Evolutionary conservation across 2,888 invertebrate species (phyloP).

Genomic region (Drosophila phalerata): DNA sequence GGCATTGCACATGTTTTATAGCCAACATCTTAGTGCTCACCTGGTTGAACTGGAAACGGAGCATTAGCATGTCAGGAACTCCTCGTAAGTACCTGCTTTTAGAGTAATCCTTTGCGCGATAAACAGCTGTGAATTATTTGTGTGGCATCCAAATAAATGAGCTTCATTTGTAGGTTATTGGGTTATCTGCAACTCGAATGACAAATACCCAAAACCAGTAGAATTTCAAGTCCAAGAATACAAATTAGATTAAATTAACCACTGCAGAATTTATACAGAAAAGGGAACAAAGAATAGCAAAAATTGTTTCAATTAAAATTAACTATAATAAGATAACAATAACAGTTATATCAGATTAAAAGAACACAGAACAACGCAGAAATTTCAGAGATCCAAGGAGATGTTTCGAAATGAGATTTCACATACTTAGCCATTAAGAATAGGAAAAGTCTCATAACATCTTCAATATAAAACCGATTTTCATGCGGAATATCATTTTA

Average conservation of each 20-base stretch:
- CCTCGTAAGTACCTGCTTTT: slow-evolving; percentile 1
- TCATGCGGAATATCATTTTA: background rate
- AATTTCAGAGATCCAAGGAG: too few relatives aligned
- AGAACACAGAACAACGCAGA: too few relatives aligned
- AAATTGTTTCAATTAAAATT: too few relatives aligned
- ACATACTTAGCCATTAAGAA: background rate
- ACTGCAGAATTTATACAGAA: background rate
- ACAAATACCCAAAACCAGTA: background rate
- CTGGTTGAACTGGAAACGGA: slow-evolving; percentile 25
- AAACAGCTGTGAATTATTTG: slow-evolving; percentile 49
- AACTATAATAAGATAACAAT: too few relatives aligned
- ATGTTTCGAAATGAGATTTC: too few relatives aligned
- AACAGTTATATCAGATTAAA: too few relatives aligned
- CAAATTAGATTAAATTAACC: slow-evolving; percentile 73
- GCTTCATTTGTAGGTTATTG: slow-evolving; percentile 65
- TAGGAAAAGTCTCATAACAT: background rate
- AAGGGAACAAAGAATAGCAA: too few relatives aligned
- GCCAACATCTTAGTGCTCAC: slow-evolving; percentile 46
- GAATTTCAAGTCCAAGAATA: slow-evolving; percentile 17
- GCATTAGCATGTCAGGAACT: slow-evolving; percentile 34
- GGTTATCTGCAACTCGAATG: slow-evolving; percentile 48
- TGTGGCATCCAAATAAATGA: slow-evolving; percentile 17
- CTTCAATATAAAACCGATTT: background rate
- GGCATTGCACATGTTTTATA: slow-evolving; percentile 55
- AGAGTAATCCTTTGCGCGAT: slow-evolving; percentile 42